Evolutionary conservation across 2,888 invertebrate species (phyloP), one percentile per base, ranked within the genome.

Genomic region (Ophioninae sp.): DNA sequence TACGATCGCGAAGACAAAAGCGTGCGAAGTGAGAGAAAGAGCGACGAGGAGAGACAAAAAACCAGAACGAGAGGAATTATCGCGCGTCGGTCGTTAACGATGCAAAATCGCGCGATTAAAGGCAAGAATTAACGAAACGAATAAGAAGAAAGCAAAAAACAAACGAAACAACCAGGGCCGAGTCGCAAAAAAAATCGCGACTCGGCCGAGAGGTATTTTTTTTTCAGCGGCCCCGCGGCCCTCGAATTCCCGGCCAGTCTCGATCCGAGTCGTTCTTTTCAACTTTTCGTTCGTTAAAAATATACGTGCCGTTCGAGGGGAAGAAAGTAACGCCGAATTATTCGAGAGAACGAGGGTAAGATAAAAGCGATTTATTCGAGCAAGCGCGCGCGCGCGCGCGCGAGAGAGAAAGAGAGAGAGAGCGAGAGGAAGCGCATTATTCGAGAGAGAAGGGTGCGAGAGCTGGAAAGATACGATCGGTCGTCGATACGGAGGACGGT

Each of bases 151-250:
- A 10, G 20, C 8, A 61, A 50, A 57, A 70, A 20, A 70, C 2
- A 59, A 72, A 41, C n/a, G n/a, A n/a, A n/a, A 44, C 59, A 64
- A 50, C 64, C 50, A 20, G 21, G 57, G 75, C 64, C 79, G 79
- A 74, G n/a, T 62, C 56, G 74, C 70, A 78, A 65, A 70, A 79
- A 82, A n/a, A n/a, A n/a, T 7, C 73, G 79, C 64, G 70, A 10
- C 75, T 70, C 80, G 64, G 41, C 69, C 56, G 21, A n/a, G n/a
- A n/a, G n/a, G 56, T 75, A 68, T 61, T 50, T 77, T 73, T 69
- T 73, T 74, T n/a, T n/a, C n/a, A n/a, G n/a, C n/a, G n/a, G n/a
- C n/a, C n/a, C n/a, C 77, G 61, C 30, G 72, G 56, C 41, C 57
- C 56, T 64, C 39, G 5, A 67, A 67, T 13, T 13, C 44, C 44